These are phyloP conservation scores for Trachemys scripta DNA, from an alignment of 2,113 vertebrate genomes.

Conservation along the genomic window DNA sequence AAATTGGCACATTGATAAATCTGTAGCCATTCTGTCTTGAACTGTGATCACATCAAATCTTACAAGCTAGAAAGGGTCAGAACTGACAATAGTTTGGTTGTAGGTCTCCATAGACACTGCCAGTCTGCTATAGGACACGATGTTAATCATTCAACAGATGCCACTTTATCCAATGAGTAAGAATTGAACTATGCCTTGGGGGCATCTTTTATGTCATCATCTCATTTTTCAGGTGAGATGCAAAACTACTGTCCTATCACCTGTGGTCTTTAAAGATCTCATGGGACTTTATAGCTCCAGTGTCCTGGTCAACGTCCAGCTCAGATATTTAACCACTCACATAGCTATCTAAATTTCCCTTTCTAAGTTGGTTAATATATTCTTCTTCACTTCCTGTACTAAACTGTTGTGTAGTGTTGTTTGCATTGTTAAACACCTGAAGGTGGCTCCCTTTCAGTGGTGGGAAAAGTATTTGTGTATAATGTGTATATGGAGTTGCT, in stretches of 20 bases:
- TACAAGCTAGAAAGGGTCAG: not conserved
- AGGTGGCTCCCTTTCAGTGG: not conserved
- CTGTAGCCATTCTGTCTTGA: not conserved
- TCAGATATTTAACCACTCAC: not conserved
- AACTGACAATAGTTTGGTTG: not conserved
- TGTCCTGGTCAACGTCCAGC: not conserved
- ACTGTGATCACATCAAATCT: not conserved
- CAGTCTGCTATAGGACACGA: not conserved
- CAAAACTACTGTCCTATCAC: not conserved
- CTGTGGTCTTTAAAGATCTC: not conserved
- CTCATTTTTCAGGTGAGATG: not conserved
- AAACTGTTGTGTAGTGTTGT: not conserved
- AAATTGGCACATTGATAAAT: not conserved
- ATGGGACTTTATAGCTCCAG: not conserved
- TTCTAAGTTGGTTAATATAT: not conserved
- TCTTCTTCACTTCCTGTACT: not conserved
- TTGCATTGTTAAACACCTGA: not conserved
- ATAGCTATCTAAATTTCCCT: not conserved
- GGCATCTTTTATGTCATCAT: not conserved
- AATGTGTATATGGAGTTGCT: not conserved
- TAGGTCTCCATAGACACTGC: accelerated
- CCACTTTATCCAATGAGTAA: not conserved
- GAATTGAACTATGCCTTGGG: not conserved
- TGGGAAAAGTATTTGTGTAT: not conserved
- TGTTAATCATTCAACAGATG: not conserved